A percentile compares a stretch with the other conserved stretches of the same genome.
These are phyloP conservation scores for Ceratosolen fusciceps DNA, from an alignment of 1,140 invertebrate genomes.

Conservation along the genomic window DNA sequence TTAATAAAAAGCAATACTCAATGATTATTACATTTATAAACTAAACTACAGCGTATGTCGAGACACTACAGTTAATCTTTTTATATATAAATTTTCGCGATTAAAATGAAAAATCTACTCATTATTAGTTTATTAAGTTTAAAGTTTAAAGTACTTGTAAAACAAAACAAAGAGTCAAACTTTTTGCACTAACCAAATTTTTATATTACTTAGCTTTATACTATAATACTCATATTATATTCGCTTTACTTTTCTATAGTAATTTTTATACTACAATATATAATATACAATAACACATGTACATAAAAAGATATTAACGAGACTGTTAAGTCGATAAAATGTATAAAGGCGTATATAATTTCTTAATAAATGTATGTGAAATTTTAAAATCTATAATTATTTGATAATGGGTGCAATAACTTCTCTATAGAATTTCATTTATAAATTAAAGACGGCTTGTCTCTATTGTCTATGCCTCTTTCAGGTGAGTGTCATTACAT, in stretches of 20 bases:
- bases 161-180: too few relatives aligned
- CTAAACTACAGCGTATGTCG: too few relatives aligned
- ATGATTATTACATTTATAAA: too few relatives aligned
- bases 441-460: background rate
- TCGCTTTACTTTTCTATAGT: background rate
- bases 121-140: too few relatives aligned
- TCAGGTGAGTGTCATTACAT: constrained; percentile 21
- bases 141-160: too few relatives aligned
- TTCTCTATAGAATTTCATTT: background rate
- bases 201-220: background rate
- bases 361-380: constrained; percentile 16
- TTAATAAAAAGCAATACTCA: too few relatives aligned
- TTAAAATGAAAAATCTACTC: too few relatives aligned
- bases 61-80: too few relatives aligned
- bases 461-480: background rate
- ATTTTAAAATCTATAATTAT: background rate
- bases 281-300: constrained; percentile 9
- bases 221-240: background rate
- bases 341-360: background rate
- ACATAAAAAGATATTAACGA: constrained; percentile 1
- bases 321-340: background rate
- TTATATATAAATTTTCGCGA: too few relatives aligned
- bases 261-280: background rate
- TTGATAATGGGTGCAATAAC: background rate
- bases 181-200: background rate